A percentile compares a stretch with the other conserved stretches of the same genome.
Evolutionary conservation across 2,888 invertebrate species (phyloP).

Genomic region (Lepidocyrtoides sp.): DNA sequence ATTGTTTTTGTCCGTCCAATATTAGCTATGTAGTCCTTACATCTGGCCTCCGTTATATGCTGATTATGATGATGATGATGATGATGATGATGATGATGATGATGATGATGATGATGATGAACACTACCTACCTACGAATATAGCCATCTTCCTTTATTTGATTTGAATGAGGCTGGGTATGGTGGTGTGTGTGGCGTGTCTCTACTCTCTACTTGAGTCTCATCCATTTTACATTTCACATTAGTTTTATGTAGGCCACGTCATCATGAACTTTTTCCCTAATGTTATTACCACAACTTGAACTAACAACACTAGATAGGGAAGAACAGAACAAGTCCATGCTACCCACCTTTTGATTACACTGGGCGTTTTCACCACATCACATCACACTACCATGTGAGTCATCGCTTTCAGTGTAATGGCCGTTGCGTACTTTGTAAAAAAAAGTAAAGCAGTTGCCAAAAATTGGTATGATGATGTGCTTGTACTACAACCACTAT

Average conservation of each 20-base stretch:
- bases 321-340: background rate
- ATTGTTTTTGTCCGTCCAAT: background rate
- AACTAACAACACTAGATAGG: background rate
- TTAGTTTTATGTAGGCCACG: constrained; percentile 56
- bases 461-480: constrained; percentile 27
- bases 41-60: background rate
- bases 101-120: too few species aligned
- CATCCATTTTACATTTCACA: constrained; percentile 68
- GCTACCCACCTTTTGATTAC: constrained; percentile 39
- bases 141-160: constrained; percentile 27
- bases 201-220: constrained; percentile 9
- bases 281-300: constrained; percentile 18
- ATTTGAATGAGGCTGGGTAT: constrained; percentile 1
- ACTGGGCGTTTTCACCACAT: constrained; percentile 31
- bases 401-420: background rate
- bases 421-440: background rate
- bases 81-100: too few species aligned
- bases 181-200: background rate
- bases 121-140: too few species aligned
- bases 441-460: background rate
- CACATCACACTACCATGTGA: background rate
- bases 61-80: too few species aligned
- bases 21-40: too few species aligned
- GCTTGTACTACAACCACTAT: too few species aligned
- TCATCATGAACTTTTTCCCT: constrained; percentile 52